Conservation (phyloP, 2,113 vertebrate species). For the Macrotis lagotis region DNA sequence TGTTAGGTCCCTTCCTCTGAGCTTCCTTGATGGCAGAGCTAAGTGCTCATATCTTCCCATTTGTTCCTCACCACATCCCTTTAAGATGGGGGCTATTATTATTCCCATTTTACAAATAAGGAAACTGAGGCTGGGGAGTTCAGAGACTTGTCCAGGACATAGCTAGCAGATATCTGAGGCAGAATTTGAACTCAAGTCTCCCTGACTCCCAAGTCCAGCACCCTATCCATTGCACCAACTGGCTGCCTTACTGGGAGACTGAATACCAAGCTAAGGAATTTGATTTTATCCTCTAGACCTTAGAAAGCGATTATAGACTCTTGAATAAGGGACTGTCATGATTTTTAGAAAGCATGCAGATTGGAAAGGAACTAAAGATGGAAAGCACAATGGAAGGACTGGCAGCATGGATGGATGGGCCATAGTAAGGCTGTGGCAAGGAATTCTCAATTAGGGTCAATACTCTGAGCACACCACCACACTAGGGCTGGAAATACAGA, state of each 20-base stretch:
- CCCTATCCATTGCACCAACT: not conserved
- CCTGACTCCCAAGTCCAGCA: not conserved
- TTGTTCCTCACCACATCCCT: too few species aligned
- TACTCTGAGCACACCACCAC: too few species aligned
- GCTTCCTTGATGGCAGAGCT: not conserved
- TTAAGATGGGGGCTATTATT: not conserved
- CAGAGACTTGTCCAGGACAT: not conserved
- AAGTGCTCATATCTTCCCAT: not conserved
- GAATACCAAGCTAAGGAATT: constrained; percentile 28
- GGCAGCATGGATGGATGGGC: not conserved
- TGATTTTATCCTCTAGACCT: not conserved
- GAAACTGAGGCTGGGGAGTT: not conserved
- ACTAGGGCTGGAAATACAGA: too few species aligned
- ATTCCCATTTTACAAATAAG: not conserved
- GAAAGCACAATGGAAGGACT: not conserved
- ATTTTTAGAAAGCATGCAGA: not conserved
- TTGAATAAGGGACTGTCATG: not conserved
- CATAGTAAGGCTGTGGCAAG: not conserved
- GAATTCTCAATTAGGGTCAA: not conserved
- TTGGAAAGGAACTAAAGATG: not conserved
- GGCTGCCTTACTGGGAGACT: not conserved
- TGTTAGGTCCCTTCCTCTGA: not conserved
- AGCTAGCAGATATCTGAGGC: not conserved
- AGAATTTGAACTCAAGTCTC: not conserved
- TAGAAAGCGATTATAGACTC: not conserved